Evolutionary conservation across 2,888 invertebrate species (phyloP).

Genomic region (Agonopterix alstromeriana): DNA sequence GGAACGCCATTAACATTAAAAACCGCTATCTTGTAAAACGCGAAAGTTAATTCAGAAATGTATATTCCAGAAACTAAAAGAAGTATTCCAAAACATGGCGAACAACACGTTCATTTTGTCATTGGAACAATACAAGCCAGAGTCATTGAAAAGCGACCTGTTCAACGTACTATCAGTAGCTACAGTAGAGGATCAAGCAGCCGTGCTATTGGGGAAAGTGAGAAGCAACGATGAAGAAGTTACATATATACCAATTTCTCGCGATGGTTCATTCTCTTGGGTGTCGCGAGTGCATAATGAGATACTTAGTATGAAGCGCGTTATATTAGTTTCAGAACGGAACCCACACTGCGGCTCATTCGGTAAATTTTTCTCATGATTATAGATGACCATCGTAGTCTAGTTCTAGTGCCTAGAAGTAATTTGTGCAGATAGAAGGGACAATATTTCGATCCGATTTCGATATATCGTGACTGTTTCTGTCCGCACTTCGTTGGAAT

Average conservation of each 20-base stretch:
- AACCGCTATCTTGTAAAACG: too few species aligned
- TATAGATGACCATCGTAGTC: too few species aligned
- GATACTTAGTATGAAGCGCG: not conserved
- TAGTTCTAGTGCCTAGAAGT: too few species aligned
- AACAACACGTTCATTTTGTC: constrained; percentile 31
- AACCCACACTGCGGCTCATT: not conserved
- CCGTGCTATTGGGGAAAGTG: constrained; percentile 31
- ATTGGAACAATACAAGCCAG: constrained; percentile 26
- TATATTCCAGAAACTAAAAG: constrained; percentile 31
- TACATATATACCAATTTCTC: not conserved
- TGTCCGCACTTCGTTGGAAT: too few species aligned
- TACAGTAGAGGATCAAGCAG: constrained; percentile 27
- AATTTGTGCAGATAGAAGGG: too few species aligned
- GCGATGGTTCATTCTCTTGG: not conserved
- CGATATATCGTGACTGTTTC: too few species aligned
- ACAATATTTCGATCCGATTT: too few species aligned
- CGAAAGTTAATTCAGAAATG: too few species aligned
- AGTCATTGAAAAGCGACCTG: constrained; percentile 20
- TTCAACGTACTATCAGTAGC: constrained; percentile 33
- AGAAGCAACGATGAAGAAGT: not conserved
- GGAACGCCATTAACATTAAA: too few species aligned
- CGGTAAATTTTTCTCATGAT: not conserved
- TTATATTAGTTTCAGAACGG: not conserved
- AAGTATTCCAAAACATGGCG: constrained; percentile 19
- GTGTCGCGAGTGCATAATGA: not conserved